These are phyloP conservation scores for Coenobita brevimanus DNA, from an alignment of 1,140 invertebrate species.

Conservation along the genomic window DNA sequence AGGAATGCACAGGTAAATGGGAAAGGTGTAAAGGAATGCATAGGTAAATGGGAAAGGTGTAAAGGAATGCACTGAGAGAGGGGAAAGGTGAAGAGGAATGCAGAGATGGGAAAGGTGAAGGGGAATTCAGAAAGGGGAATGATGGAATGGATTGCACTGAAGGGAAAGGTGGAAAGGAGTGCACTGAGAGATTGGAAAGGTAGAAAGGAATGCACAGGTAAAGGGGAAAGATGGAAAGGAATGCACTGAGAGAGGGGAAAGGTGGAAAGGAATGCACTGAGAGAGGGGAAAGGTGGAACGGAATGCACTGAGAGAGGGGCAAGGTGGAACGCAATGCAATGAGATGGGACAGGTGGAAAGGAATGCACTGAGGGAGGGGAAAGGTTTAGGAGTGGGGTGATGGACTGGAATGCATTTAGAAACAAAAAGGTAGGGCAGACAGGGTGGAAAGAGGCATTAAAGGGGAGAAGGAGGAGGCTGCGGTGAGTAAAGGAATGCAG, in stretches of 20 bases:
- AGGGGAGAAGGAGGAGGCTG: not conserved
- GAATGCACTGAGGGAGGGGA: not conserved
- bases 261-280: not conserved
- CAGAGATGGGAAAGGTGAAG: not conserved
- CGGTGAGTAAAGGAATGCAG: not conserved
- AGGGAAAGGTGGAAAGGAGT: not conserved
- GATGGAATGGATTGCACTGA: not conserved
- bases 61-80: not conserved
- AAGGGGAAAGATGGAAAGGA: not conserved
- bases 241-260: not conserved
- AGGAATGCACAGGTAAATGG: not conserved
- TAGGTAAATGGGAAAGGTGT: not conserved
- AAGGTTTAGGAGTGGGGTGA: too few relatives aligned
- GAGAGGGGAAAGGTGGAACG: too few relatives aligned
- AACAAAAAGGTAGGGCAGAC: not conserved
- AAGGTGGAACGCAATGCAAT: not conserved
- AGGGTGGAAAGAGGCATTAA: not conserved
- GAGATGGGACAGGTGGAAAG: not conserved
- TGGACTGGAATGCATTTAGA: too few relatives aligned
- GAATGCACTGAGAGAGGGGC: too few relatives aligned
- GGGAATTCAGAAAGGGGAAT: not conserved
- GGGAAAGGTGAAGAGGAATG: not conserved
- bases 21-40: not conserved
- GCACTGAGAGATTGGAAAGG: not conserved
- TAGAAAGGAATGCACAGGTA: not conserved